Evolutionary conservation across 2,888 invertebrate genomes (phyloP), one percentile per base, ranked within the genome.

Genomic region (Nemapogon koenigi): DNA sequence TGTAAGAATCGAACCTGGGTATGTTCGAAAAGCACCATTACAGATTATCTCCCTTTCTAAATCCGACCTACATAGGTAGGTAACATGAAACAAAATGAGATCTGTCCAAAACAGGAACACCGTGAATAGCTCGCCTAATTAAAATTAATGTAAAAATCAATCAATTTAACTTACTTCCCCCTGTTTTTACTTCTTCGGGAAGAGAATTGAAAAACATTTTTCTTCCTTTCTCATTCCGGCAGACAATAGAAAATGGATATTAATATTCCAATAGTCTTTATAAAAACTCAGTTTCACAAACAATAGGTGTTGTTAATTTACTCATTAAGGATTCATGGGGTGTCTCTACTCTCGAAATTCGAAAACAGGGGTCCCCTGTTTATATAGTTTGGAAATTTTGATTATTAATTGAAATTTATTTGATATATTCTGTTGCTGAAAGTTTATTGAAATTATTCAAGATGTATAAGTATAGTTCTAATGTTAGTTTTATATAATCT

Each of bases 281-380:
- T 66, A 76, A 75, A 76, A 75, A 72, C 64, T 65, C 53, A 16
- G 7, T n/a, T 27, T 26, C 7, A 61, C 58, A 66, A 67, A 78
- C 78, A 78, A 78, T 78, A 72, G 76, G 67, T 73, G 69, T 62
- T 71, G 72, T 78, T 78, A 78, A 78, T 78, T 75, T 67, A 60
- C 66, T 78, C 73, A 72, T 75, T 78, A 75, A 57, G 59, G 53
- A 76, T 76, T 73, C 75, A 70, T 67, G 62, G 76, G 71, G 72
- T 54, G 66, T 55, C 26, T 17, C 35, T 17, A 16, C 37, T 28
- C 16, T 17, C 31, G 31, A 31, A 16, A 31, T 16, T 19, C 19
- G 33, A 19, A 16, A 19, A 33, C 3, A 7, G 19, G 15, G n/a
- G 8, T 19, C 33, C 33, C 16, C n/a, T n/a, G n/a, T n/a, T n/a